These are phyloP conservation scores for Drosophila eohydei DNA, from an alignment of 2,888 invertebrate species.

Conservation along the genomic window DNA sequence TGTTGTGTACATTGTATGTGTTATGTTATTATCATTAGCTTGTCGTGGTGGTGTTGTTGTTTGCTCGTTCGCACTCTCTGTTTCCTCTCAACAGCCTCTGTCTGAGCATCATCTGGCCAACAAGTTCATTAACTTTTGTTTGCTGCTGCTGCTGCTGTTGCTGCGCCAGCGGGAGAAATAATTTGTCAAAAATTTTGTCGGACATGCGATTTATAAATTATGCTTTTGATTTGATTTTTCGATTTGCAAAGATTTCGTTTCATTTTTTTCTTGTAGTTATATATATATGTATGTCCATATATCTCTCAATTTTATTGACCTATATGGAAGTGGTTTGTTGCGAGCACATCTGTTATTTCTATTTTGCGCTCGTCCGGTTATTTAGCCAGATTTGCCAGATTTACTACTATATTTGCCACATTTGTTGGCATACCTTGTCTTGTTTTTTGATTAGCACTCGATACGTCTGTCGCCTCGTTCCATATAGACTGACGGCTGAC, in stretches of 20 bases:
- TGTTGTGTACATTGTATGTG: slow-evolving; percentile 45
- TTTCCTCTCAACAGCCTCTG: slow-evolving; percentile 25
- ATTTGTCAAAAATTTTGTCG: slow-evolving; percentile 73
- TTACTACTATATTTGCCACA: slow-evolving; percentile 14
- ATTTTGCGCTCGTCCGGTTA: slow-evolving; percentile 58
- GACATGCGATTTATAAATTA: slow-evolving; percentile 77
- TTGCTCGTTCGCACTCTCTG: slow-evolving; percentile 43
- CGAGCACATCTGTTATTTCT: slow-evolving; percentile 12
- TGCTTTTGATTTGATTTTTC: slow-evolving; percentile 48
- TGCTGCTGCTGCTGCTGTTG: slow-evolving; percentile 16
- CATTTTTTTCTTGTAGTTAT: slow-evolving; percentile 18
- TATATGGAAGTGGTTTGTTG: slow-evolving; percentile 36
- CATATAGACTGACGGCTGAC: slow-evolving; percentile 9
- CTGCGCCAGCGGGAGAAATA: slow-evolving; percentile 54
- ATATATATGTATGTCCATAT: background rate
- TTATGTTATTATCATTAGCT: slow-evolving; percentile 69
- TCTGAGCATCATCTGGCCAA: slow-evolving; percentile 25
- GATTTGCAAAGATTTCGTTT: slow-evolving; percentile 36
- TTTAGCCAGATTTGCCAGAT: slow-evolving; percentile 13
- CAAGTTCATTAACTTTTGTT: slow-evolving; percentile 78
- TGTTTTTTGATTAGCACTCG: slow-evolving; percentile 60
- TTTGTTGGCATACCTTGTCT: slow-evolving; percentile 22
- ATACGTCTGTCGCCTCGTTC: slow-evolving; percentile 5
- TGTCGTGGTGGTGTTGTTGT: slow-evolving; percentile 37
- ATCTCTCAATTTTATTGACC: slow-evolving; percentile 40